These are phyloP conservation scores for Phengaris arion DNA, from an alignment of 2,888 invertebrate genomes.

Conservation along the genomic window DNA sequence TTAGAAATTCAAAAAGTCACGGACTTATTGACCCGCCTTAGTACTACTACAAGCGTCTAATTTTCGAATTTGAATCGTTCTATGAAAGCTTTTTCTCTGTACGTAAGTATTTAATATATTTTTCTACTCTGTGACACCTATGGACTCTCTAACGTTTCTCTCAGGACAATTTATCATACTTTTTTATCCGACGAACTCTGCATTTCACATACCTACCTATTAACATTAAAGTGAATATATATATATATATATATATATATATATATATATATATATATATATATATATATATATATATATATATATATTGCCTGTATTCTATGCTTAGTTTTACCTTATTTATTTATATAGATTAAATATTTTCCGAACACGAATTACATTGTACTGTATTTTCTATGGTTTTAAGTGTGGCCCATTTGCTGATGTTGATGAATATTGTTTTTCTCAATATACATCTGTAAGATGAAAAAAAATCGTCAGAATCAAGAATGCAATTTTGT, in stretches of 20 bases:
- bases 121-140: not conserved
- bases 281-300: too few relatives aligned
- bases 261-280: too few relatives aligned
- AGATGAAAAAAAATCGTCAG: not conserved
- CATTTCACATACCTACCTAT: not conserved
- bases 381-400: not conserved
- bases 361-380: slow-evolving; percentile 15
- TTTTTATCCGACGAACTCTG: not conserved
- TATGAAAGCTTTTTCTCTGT: too few relatives aligned
- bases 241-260: too few relatives aligned
- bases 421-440: not conserved
- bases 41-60: too few relatives aligned
- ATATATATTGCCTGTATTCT: slow-evolving; percentile 22
- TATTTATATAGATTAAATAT: not conserved
- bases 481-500: not conserved
- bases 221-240: slow-evolving; percentile 1
- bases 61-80: too few relatives aligned
- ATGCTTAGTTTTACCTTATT: slow-evolving; percentile 11
- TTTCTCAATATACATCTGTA: not conserved
- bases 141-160: not conserved
- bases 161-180: not conserved
- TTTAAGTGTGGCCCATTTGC: slow-evolving; percentile 11
- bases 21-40: too few relatives aligned
- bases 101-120: too few relatives aligned
- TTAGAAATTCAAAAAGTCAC: too few relatives aligned